A percentile compares a stretch with the other conserved stretches of the same genome.
These are phyloP conservation scores for Cichladusa arquata DNA, from an alignment of 2,113 vertebrate species.

Conservation along the genomic window DNA sequence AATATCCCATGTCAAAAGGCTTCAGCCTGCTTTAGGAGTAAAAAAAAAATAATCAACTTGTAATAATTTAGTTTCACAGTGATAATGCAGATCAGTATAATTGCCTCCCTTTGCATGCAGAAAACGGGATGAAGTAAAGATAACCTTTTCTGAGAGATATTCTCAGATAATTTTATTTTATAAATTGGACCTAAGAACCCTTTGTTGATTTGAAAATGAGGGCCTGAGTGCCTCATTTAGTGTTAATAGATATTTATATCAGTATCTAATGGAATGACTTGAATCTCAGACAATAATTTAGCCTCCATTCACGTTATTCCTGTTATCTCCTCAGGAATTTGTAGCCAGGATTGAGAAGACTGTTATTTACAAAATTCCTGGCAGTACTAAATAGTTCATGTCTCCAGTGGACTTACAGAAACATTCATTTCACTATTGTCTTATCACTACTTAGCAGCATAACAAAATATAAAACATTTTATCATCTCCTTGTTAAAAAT, in stretches of 20 bases:
- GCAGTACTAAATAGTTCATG: background rate
- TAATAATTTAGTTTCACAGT: background rate
- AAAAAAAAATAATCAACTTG: background rate
- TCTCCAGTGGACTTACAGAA: background rate
- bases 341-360: background rate
- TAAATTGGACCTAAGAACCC: background rate
- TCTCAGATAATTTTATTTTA: background rate
- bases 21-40: background rate
- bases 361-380: background rate
- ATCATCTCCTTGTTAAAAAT: background rate
- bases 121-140: background rate
- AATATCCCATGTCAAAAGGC: background rate
- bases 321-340: background rate
- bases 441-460: background rate
- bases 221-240: background rate
- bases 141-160: background rate
- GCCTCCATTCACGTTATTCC: background rate
- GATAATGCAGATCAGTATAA: background rate
- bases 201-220: background rate
- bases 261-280: background rate
- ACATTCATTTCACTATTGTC: background rate
- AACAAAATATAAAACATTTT: background rate
- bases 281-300: background rate
- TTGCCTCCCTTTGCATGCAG: background rate
- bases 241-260: background rate